Percentiles rank a stretch among this genome's conserved stretches.
phyloP scores from a whole-genome alignment of 1,140 invertebrate species.

The Listronotus bonariensis region DNA sequence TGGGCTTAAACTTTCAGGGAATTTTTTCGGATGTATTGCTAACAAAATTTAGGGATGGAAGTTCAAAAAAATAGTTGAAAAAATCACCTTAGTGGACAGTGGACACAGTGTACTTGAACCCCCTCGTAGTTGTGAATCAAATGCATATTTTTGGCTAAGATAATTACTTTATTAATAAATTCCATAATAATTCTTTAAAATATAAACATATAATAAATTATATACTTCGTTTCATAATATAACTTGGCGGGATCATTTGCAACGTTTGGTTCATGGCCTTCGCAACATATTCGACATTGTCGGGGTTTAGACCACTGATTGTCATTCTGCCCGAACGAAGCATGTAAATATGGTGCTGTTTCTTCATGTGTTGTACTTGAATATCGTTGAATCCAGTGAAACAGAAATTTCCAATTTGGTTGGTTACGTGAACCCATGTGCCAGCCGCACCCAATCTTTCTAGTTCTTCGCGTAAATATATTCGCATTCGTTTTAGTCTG shows the following conservation, averaged over 20 bases:
- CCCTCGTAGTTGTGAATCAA: not conserved
- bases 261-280: constrained; percentile 77
- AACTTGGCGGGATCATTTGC: constrained; percentile 1
- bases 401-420: constrained; percentile 96
- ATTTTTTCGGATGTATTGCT: too few relatives aligned
- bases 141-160: too few relatives aligned
- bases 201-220: constrained; percentile 1
- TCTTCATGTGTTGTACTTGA: constrained; percentile 61
- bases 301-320: constrained; percentile 86
- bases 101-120: not conserved
- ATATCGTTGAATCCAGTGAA: constrained; percentile 19
- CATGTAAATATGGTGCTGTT: constrained; percentile 87
- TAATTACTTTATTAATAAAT: too few relatives aligned
- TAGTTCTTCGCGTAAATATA: constrained; percentile 26
- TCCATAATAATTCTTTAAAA: not conserved
- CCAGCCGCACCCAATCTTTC: constrained; percentile 80
- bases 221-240: not conserved
- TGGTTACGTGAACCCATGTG: constrained; percentile 89
- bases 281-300: constrained; percentile 89
- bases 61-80: too few relatives aligned
- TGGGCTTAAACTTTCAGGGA: too few relatives aligned
- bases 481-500: constrained; percentile 14
- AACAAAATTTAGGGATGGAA: too few relatives aligned
- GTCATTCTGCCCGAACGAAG: constrained; percentile 86
- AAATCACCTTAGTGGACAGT: too few relatives aligned